A percentile compares a stretch with the other conserved stretches of the same genome.
phyloP scores from a whole-genome alignment of 2,113 vertebrate species.

The Zeus faber region DNA sequence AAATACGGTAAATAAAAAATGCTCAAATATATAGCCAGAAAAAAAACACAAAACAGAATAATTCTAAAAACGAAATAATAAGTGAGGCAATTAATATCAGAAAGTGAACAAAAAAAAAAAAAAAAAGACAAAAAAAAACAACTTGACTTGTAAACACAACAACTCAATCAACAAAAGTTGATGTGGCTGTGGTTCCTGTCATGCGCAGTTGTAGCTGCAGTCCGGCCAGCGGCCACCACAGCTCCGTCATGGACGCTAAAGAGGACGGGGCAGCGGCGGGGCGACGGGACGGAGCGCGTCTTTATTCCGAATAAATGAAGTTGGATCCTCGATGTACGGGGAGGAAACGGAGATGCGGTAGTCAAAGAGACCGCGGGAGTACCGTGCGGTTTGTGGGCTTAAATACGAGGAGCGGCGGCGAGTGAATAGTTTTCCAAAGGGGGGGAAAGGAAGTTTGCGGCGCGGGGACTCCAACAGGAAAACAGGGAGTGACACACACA shows the following conservation, averaged over 20 bases:
- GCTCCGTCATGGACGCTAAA: slow-evolving; percentile 1
- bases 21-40: no score
- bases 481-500: slow-evolving; percentile 15
- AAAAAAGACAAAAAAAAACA: no score
- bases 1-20: no score
- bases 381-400: background rate
- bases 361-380: background rate
- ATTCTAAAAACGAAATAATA: no score
- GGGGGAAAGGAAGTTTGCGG: slow-evolving; percentile 48
- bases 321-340: background rate
- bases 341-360: background rate
- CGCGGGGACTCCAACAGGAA: slow-evolving; percentile 40
- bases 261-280: slow-evolving; percentile 25
- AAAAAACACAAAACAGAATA: no score
- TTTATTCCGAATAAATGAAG: slow-evolving; percentile 23
- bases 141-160: no score
- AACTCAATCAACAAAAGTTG: no score
- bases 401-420: background rate
- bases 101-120: no score
- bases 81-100: no score
- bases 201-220: slow-evolving; percentile 64
- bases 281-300: slow-evolving; percentile 44
- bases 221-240: slow-evolving; percentile 53
- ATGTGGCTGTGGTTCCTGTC: no score
- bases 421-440: slow-evolving; percentile 29